Percentiles rank a stretch among this genome's conserved stretches.
Conservation (phyloP, 2,797 vertebrate genomes). For the Apogon hyalosoma region DNA sequence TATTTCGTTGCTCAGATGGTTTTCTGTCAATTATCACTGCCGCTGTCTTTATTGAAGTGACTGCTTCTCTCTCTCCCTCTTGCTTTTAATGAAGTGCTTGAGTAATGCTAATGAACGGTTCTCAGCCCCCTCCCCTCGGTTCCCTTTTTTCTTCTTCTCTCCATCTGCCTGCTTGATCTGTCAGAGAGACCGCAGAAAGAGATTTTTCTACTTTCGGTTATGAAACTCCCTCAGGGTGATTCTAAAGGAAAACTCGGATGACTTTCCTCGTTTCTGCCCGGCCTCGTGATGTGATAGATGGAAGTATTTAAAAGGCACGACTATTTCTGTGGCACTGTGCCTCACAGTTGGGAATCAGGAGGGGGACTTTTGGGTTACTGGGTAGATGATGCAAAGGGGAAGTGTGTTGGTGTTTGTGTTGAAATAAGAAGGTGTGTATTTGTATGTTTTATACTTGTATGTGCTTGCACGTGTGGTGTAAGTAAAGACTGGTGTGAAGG, state of each 20-base stretch:
- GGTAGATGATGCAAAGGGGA: constrained; percentile 22
- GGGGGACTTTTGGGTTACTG: constrained; percentile 29
- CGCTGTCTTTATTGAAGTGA: constrained; percentile 25
- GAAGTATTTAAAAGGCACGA: constrained; percentile 51
- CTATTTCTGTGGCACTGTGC: constrained; percentile 46
- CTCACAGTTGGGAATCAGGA: constrained; percentile 40
- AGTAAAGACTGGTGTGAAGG: constrained; percentile 54
- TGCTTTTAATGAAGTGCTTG: constrained; percentile 61
- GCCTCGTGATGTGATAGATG: constrained; percentile 57
- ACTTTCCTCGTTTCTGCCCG: constrained; percentile 52
- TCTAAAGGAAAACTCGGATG: constrained; percentile 56
- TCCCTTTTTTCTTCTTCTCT: constrained; percentile 36
- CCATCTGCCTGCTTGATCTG: constrained; percentile 63
- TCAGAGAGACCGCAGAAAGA: constrained; percentile 46
- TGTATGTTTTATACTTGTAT: constrained; percentile 24
- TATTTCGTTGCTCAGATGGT: constrained; percentile 43
- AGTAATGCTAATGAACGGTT: constrained; percentile 66
- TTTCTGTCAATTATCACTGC: constrained; percentile 54
- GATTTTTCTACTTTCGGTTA: constrained; percentile 51
- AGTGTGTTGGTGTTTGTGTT: constrained; percentile 30
- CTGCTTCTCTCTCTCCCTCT: constrained; percentile 23
- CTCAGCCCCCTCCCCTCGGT: constrained; percentile 14
- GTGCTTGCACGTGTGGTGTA: constrained; percentile 11
- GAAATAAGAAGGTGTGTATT: constrained; percentile 14
- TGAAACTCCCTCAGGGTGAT: constrained; percentile 62